Evolutionary conservation across 2,888 invertebrate genomes (phyloP), one percentile per base, ranked within the genome.

Genomic region (Hirtodrosophila trivittata): DNA sequence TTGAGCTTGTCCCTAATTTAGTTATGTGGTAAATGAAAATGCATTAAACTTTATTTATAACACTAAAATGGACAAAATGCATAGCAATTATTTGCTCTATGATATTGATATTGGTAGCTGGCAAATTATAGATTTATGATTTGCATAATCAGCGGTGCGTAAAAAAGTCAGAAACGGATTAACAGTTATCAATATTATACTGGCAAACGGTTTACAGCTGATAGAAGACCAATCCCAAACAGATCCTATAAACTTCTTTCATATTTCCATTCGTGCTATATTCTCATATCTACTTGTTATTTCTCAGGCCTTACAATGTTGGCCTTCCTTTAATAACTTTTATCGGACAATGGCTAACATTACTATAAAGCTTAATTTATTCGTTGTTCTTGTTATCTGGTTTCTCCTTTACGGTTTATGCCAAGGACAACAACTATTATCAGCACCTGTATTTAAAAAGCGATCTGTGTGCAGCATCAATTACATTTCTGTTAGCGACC

Each of bases 21-120:
- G 83, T 66, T 83, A 59, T 78, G 76, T 42, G 83, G 76, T 74
- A 66, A 76, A 46, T 55, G 52, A 41, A 52, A 62, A 55, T 12
- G 35, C 74, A 76, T 50, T 57, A 33, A 49, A 47, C 47, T 57
- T 63, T 69, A 74, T 77, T 81, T 75, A 77, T 81, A 59, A 38
- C 56, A 70, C 46, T 51, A 66, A 66, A 82, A 77, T 73, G 63
- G 57, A 54, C 51, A 73, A 75, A 67, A 57, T 43, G 50, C 59
- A 51, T 30, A 47, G 35, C 57, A 56, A 49, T 57, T 58, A 51
- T 51, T 49, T 33, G 28, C 39, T 6, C 13, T 6, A 3, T 2
- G 14, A 13, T 21, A 3, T 21, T 21, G 2, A 3, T 21, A 2
- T 21, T 21, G 18, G 18, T 21, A 21, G 2, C 12, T 35, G 35